Evolutionary conservation across 2,888 invertebrate species (phyloP), one percentile per base, ranked within the genome.

Genomic region (Petrophora chlorosata): DNA sequence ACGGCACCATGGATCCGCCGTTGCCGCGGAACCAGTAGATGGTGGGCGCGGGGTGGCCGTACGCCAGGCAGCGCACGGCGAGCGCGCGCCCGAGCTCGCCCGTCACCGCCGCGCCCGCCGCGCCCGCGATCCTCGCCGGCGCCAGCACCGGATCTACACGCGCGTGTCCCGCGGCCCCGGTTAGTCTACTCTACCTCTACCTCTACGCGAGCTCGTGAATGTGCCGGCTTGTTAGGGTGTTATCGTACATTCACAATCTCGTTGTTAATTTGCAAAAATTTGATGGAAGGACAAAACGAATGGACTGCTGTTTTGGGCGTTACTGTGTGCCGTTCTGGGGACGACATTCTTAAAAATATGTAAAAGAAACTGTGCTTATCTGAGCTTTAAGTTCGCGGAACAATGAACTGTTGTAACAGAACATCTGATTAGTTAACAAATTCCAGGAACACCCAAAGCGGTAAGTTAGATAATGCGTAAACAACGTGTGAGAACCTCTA

Each of bases 1-100:
- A 86, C 0, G 97, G 96, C 51, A 98, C 91, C 92, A 96, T 93
- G 32, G 91, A 89, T 14, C 94, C 93, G 41, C 91, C 90, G 28
- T 93, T 92, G 30, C 95, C 95, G 47, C 94, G 93, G 95, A 96
- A 96, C 97, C 97, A 97, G 61, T 94, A 94, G 33, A 97, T 94
- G 34, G 92, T 84, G 0, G 97, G 97, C 51, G 91, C 80, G 0
- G 97, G 97, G 91, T 92, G 92, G 32, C 97, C 97, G 78, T 95
- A 93, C 22, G 96, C 96, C 65, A 94, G 94, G 80, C 97, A 97
- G 66, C 94, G 93, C 32, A 97, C 85, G 45, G 91, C 79, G 30
- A 95, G 92, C 16, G 95, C 94, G 16, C 92, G 91, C 59, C 94
- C 94, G 61, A 97, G 84, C 52, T 94, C 92, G 13, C 95, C 96